These are phyloP conservation scores for Muscicapa comitata DNA, from an alignment of 2,797 vertebrate genomes.

Conservation along the genomic window DNA sequence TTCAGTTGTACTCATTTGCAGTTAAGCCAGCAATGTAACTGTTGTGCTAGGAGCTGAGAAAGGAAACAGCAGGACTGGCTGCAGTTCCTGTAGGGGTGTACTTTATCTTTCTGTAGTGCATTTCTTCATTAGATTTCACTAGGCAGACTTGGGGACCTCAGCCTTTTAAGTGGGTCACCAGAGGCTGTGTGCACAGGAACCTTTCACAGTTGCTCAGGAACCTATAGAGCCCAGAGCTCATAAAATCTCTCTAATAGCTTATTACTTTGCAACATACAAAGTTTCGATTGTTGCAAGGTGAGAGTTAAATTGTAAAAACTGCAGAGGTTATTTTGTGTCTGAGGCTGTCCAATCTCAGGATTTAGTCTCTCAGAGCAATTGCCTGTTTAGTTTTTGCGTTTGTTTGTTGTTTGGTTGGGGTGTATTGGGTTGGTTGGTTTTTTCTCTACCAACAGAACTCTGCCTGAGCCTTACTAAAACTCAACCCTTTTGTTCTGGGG, in stretches of 20 bases:
- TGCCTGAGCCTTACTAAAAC: not conserved
- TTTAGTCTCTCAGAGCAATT: not conserved
- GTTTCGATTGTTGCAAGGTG: not conserved
- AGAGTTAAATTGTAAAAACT: not conserved
- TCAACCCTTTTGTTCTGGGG: not conserved
- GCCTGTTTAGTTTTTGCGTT: not conserved
- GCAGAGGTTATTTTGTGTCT: not conserved
- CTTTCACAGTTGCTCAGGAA: not conserved
- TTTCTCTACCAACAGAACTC: not conserved
- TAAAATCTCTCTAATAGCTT: not conserved
- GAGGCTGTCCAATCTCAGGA: rapidly evolving
- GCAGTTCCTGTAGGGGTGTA: not conserved
- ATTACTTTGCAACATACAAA: rapidly evolving
- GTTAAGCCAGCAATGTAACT: not conserved
- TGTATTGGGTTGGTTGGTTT: not conserved
- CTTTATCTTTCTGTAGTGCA: not conserved
- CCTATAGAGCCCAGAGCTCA: not conserved
- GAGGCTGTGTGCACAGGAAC: not conserved
- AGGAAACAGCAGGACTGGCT: not conserved
- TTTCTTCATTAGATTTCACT: not conserved
- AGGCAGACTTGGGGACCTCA: rapidly evolving
- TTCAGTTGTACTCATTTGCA: not conserved
- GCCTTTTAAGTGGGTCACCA: rapidly evolving
- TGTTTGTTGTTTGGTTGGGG: not conserved
- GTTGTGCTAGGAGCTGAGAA: not conserved